Evolutionary conservation across 2,113 vertebrate genomes (phyloP).

Genomic region (Arenaria interpres): DNA sequence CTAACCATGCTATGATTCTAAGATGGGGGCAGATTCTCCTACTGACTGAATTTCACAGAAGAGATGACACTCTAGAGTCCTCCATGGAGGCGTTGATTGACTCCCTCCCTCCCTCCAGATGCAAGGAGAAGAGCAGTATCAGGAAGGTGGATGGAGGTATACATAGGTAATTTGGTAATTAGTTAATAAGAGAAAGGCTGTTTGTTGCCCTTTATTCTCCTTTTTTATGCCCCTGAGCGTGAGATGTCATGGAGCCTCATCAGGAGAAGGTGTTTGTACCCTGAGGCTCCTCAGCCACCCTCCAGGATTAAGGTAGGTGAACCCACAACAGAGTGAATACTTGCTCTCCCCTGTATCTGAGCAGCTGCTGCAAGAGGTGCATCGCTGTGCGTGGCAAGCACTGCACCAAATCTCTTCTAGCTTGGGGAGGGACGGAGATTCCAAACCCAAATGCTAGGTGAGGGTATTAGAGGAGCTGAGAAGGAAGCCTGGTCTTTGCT

Average conservation of each 20-base stretch:
- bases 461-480: not conserved
- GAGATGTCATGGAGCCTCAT: not conserved
- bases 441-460: not conserved
- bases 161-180: not conserved
- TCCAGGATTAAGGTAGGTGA: not conserved
- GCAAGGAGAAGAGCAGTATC: not conserved
- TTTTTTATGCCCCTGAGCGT: not conserved
- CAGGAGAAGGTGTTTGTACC: not conserved
- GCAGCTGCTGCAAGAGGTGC: not conserved
- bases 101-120: not conserved
- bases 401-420: not conserved
- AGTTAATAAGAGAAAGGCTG: not conserved
- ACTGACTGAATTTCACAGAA: not conserved
- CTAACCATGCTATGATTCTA: too few species aligned
- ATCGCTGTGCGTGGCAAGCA: fast-evolving
- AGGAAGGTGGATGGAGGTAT: not conserved
- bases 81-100: not conserved
- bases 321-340: too few species aligned
- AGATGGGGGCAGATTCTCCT: not conserved
- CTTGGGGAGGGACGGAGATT: not conserved
- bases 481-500: not conserved
- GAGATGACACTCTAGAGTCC: not conserved
- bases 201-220: not conserved
- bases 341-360: not conserved
- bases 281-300: not conserved